Conservation (phyloP, 2,113 vertebrate species). For the Euleptes europaea region DNA sequence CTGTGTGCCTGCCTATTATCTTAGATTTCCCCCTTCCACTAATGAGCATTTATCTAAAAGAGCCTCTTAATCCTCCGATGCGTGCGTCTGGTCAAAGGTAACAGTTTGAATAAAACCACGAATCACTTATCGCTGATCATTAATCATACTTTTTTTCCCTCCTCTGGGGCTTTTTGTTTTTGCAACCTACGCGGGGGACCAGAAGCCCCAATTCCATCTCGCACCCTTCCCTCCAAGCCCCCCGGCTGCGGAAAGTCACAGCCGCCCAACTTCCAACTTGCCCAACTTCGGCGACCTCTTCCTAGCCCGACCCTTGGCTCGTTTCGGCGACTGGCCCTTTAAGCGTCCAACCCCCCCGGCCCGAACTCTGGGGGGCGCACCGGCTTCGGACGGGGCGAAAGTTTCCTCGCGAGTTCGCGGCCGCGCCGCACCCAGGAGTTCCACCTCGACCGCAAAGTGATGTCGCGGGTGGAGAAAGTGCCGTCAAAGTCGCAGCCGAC, state of each 20-base stretch:
- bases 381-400: slow-evolving; percentile 11
- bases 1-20: slow-evolving; percentile 82
- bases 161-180: slow-evolving; percentile 55
- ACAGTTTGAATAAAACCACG: slow-evolving; percentile 86
- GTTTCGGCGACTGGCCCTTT: slow-evolving; percentile 21
- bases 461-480: too few species aligned
- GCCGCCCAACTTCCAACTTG: slow-evolving; percentile 13
- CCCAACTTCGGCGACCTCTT: slow-evolving; percentile 46
- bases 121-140: slow-evolving; percentile 84
- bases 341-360: too few species aligned
- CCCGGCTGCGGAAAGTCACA: slow-evolving; percentile 44
- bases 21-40: slow-evolving; percentile 81
- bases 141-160: slow-evolving; percentile 80
- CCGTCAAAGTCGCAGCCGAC: too few species aligned
- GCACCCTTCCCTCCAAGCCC: neutral
- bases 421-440: neutral
- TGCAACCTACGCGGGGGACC: slow-evolving; percentile 69
- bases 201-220: slow-evolving; percentile 69
- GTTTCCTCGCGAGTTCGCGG: slow-evolving; percentile 14
- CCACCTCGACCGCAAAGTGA: neutral
- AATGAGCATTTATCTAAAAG: slow-evolving; percentile 86
- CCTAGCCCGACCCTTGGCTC: slow-evolving; percentile 31
- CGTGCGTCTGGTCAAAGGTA: slow-evolving; percentile 85
- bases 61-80: slow-evolving; percentile 84
- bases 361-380: too few species aligned